Percentiles rank a stretch among this genome's conserved stretches.
Evolutionary conservation across 64 coral and sea anemone species (phyloP).

Genomic region (Stichodactyla mertensii): DNA sequence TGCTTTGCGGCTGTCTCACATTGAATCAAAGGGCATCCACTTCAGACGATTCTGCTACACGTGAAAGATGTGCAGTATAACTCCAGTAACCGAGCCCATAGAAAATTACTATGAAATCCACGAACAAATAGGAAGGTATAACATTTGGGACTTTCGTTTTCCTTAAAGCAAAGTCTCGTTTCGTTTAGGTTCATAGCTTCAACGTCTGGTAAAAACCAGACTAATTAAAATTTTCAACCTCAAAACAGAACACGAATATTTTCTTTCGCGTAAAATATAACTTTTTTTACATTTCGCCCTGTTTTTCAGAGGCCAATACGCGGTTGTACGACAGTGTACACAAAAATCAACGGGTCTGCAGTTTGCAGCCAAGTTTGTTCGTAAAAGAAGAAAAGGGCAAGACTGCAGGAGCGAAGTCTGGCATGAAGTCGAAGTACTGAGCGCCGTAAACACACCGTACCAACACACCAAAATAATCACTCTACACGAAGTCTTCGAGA

Average conservation of each 20-base stretch:
- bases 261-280: neutral
- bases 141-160: slow-evolving; percentile 6
- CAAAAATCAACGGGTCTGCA: slow-evolving; percentile 72
- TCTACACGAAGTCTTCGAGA: slow-evolving; percentile 84
- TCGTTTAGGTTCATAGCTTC: neutral
- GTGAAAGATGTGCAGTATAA: neutral
- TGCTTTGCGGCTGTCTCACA: neutral
- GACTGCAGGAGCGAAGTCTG: slow-evolving; percentile 87
- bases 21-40: neutral
- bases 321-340: slow-evolving; percentile 60
- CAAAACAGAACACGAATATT: neutral
- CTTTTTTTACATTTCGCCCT: slow-evolving; percentile 7
- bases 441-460: slow-evolving; percentile 50
- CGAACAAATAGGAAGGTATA: slow-evolving; percentile 80
- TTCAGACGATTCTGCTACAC: neutral
- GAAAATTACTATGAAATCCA: slow-evolving; percentile 83
- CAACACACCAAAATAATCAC: slow-evolving; percentile 82
- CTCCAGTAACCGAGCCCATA: slow-evolving; percentile 56
- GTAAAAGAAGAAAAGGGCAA: slow-evolving; percentile 91
- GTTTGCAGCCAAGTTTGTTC: slow-evolving; percentile 93
- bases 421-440: slow-evolving; percentile 86
- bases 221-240: slow-evolving; percentile 21
- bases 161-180: neutral
- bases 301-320: slow-evolving; percentile 71
- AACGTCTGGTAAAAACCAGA: neutral